Percentiles rank a stretch among this genome's conserved stretches.
These are phyloP conservation scores for Lysiphlebus fabarum DNA, from an alignment of 1,140 invertebrate species.

Conservation along the genomic window DNA sequence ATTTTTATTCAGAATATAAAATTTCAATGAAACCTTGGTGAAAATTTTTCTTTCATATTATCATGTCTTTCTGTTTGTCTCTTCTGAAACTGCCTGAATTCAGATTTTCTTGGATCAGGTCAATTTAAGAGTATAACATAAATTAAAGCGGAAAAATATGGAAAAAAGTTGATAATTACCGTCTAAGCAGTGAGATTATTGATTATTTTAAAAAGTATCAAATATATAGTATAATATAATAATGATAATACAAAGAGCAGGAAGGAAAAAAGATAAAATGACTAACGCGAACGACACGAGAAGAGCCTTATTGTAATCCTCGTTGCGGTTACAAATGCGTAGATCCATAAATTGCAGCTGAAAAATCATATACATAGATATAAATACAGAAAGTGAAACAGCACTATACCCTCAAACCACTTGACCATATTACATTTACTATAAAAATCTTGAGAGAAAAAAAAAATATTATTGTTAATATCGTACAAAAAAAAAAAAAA, in stretches of 20 bases:
- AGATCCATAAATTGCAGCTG: conserved; percentile 48
- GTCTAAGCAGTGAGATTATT: too few relatives aligned
- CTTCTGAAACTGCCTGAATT: too few relatives aligned
- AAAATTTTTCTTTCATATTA: too few relatives aligned
- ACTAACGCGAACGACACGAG: conserved; percentile 19
- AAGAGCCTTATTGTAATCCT: conserved; percentile 37
- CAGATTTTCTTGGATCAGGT: too few relatives aligned
- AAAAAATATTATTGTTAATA: background rate
- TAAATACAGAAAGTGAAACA: conserved; percentile 39
- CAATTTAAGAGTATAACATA: too few relatives aligned
- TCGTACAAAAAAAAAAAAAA: background rate
- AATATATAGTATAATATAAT: too few relatives aligned
- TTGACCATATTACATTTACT: conserved; percentile 11
- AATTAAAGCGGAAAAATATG: too few relatives aligned
- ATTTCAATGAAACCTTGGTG: too few relatives aligned
- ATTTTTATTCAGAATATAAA: too few relatives aligned
- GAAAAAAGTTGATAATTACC: too few relatives aligned
- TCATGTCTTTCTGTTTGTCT: too few relatives aligned
- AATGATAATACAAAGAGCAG: conserved; percentile 31
- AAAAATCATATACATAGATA: conserved; percentile 40
- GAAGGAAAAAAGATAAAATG: conserved; percentile 26
- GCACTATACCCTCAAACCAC: background rate
- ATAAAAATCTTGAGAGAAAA: background rate
- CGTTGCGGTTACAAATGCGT: conserved; percentile 46
- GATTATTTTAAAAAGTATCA: too few relatives aligned